These are phyloP conservation scores for Rhodeus uyekii DNA, from an alignment of 2,797 vertebrate genomes.

Conservation along the genomic window DNA sequence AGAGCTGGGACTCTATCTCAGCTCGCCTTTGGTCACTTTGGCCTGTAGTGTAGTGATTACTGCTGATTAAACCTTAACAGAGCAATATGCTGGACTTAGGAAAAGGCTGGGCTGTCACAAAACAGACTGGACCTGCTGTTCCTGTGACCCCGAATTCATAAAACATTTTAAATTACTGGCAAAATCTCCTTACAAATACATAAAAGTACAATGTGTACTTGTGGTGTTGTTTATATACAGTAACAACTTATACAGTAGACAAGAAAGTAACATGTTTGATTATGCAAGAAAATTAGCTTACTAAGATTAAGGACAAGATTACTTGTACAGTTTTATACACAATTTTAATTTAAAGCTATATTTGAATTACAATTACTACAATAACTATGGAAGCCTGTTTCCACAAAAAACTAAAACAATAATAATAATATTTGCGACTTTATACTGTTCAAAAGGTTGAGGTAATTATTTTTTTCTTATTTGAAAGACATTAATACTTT, in stretches of 20 bases:
- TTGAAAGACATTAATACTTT: neutral
- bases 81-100: constrained; percentile 1
- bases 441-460: neutral
- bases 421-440: neutral
- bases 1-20: constrained; percentile 67
- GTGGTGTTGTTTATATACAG: neutral
- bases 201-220: neutral
- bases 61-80: constrained; percentile 40
- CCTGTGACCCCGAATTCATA: neutral
- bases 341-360: too few relatives aligned
- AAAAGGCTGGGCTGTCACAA: neutral
- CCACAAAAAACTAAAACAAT: neutral
- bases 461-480: neutral
- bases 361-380: too few relatives aligned
- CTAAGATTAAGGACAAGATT: too few relatives aligned
- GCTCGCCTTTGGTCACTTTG: constrained; percentile 50
- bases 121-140: neutral
- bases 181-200: neutral
- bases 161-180: neutral
- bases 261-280: neutral
- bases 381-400: neutral
- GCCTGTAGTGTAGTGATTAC: constrained; percentile 70
- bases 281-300: neutral
- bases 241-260: neutral
- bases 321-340: too few relatives aligned